Conservation (phyloP, 2,797 vertebrate genomes). For the Acropternis orthonyx region DNA sequence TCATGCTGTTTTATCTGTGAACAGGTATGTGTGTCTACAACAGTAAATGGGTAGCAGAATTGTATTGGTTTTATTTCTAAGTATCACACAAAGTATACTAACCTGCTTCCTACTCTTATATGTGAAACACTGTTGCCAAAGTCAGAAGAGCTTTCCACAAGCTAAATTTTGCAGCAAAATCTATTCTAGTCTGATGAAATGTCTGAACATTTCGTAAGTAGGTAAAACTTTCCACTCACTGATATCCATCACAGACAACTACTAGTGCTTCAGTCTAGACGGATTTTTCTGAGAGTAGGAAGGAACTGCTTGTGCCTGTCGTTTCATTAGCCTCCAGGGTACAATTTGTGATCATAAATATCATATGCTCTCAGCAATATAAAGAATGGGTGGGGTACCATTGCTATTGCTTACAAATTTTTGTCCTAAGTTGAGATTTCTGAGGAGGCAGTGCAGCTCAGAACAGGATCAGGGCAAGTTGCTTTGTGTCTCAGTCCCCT, state of each 20-base stretch:
- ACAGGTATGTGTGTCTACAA: neutral
- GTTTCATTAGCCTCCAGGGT: constrained; percentile 15
- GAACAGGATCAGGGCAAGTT: neutral
- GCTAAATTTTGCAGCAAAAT: constrained; percentile 2
- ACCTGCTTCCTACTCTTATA: neutral
- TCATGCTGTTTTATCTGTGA: neutral
- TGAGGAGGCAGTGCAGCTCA: neutral
- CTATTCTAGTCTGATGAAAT: constrained; percentile 13
- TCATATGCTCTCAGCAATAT: neutral
- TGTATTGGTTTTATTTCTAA: neutral
- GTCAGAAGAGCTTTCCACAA: neutral
- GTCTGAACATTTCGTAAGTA: neutral
- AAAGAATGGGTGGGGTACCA: neutral
- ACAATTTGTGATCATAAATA: constrained; percentile 1
- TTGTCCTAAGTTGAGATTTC: neutral
- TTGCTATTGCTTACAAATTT: neutral
- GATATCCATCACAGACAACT: neutral
- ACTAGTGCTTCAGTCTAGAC: constrained; percentile 25
- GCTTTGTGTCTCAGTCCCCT: neutral
- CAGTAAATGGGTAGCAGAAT: neutral
- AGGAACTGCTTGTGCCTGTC: constrained; percentile 14
- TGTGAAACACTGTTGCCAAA: neutral
- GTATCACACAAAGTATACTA: neutral
- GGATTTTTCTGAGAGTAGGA: constrained; percentile 5
- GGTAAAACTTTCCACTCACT: neutral